Evolutionary conservation across 2,888 invertebrate species (phyloP).

Genomic region (Ochropleura leucogaster): DNA sequence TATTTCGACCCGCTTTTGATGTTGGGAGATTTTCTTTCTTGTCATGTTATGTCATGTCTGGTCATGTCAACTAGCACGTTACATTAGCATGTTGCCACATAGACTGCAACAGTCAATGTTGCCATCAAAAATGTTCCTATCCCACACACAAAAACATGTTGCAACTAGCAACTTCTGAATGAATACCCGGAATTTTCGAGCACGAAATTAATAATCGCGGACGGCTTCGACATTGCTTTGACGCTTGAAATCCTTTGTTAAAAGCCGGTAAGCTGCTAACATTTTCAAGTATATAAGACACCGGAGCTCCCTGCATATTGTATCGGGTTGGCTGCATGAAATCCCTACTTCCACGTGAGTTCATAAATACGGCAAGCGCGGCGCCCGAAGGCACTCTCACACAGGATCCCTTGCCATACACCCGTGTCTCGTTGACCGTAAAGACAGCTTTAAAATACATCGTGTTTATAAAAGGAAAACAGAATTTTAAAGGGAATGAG

Average conservation of each 20-base stretch:
- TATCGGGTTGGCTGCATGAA: conserved; percentile 64
- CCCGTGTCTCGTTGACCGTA: conserved; percentile 47
- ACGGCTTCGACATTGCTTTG: conserved; percentile 26
- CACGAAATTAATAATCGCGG: conserved; percentile 34
- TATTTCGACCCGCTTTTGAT: neutral
- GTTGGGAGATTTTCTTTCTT: neutral
- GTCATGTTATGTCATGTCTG: too few species aligned
- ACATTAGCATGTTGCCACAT: too few species aligned
- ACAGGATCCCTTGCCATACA: conserved; percentile 53
- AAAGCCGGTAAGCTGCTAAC: conserved; percentile 40
- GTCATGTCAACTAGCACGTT: neutral
- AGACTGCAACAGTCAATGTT: neutral
- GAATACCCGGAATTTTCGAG: neutral
- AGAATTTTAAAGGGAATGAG: conserved; percentile 18
- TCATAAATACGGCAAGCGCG: conserved; percentile 65
- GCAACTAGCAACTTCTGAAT: neutral
- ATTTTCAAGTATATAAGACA: conserved; percentile 40
- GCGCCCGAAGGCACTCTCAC: conserved; percentile 55
- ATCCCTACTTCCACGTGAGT: conserved; percentile 72
- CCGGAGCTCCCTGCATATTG: conserved; percentile 60
- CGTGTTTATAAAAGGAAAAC: conserved; percentile 42
- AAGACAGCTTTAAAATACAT: conserved; percentile 55
- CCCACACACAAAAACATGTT: neutral
- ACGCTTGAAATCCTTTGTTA: conserved; percentile 39
- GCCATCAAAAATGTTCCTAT: neutral